Conservation (phyloP, 1,140 invertebrate genomes). For the Ceratosolen fusciceps region DNA sequence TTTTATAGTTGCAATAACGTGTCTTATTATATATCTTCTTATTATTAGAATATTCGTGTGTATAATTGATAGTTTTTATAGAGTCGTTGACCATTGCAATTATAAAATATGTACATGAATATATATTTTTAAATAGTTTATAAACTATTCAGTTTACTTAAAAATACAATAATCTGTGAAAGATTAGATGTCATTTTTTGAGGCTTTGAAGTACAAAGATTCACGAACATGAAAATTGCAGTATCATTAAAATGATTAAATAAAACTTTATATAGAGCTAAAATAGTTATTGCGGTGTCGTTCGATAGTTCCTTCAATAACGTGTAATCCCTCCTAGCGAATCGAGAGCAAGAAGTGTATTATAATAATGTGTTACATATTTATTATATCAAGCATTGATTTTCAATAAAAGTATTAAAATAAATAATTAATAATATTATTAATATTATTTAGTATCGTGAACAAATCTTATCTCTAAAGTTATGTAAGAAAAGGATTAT, state of each 20-base stretch:
- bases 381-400: constrained; percentile 42
- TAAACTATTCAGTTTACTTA: not conserved
- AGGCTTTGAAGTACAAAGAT: not conserved
- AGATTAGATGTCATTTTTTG: not conserved
- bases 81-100: constrained; percentile 24
- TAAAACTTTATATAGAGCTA: not conserved
- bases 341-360: constrained; percentile 50
- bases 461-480: too few relatives aligned
- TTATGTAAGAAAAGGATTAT: too few relatives aligned
- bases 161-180: constrained; percentile 29
- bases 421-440: too few relatives aligned
- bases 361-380: constrained; percentile 49
- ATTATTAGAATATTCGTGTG: constrained; percentile 1
- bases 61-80: constrained; percentile 40
- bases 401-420: constrained; percentile 44
- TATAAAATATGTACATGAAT: constrained; percentile 19
- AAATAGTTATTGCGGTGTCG: constrained; percentile 30
- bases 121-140: constrained; percentile 7
- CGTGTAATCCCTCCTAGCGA: constrained; percentile 47
- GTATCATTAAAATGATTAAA: not conserved
- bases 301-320: constrained; percentile 40
- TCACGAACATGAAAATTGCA: constrained; percentile 19
- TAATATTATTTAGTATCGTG: too few relatives aligned
- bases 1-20: constrained; percentile 34
- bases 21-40: not conserved